Evolutionary conservation across 2,113 vertebrate species (phyloP).

Genomic region (Setophaga coronata): DNA sequence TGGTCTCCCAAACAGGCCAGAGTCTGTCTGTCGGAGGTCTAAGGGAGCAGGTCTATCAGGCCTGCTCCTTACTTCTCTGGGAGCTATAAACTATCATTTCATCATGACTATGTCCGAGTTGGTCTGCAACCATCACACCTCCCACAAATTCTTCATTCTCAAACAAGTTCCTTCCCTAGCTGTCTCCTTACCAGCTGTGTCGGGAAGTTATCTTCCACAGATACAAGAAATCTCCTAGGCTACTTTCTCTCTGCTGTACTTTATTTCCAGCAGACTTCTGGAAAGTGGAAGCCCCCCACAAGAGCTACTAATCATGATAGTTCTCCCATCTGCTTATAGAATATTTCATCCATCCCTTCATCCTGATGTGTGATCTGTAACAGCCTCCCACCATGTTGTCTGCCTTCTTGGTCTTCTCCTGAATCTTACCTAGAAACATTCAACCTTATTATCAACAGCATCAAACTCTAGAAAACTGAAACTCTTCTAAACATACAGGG

Average conservation of each 20-base stretch:
- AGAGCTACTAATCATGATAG: neutral
- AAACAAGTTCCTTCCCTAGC: neutral
- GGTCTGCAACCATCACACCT: neutral
- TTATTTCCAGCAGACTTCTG: neutral
- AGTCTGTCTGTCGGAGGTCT: neutral
- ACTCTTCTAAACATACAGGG: neutral
- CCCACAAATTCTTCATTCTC: neutral
- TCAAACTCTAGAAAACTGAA: neutral
- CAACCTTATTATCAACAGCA: neutral
- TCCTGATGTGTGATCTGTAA: neutral
- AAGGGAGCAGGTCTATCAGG: neutral
- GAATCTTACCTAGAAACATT: neutral
- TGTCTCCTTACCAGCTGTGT: neutral
- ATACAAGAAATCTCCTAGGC: neutral
- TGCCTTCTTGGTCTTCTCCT: neutral
- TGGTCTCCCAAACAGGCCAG: neutral
- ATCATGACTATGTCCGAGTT: neutral
- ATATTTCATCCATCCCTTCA: neutral
- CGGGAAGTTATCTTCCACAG: neutral
- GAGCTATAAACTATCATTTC: neutral
- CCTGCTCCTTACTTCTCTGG: fast-evolving
- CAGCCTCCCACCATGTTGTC: neutral
- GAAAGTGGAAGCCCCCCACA: neutral
- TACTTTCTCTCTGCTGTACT: neutral
- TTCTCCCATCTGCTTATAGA: neutral